Base-by-base conservation (phyloP, 2,797 vertebrate species). In the Micromesistius poutassou region DNA sequence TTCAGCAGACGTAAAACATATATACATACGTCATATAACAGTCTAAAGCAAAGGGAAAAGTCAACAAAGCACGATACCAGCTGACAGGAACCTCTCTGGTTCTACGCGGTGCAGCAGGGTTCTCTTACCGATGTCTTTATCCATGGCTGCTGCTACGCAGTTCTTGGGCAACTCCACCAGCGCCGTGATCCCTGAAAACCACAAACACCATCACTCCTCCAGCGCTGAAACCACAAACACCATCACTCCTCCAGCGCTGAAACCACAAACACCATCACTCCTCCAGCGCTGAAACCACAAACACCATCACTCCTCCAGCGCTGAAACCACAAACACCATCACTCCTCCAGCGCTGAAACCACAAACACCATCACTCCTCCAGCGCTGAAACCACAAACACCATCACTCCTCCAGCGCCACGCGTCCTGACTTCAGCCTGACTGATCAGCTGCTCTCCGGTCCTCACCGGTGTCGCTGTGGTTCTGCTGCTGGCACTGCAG, bases 141-240 rank as follows among this genome's bases (percentile, higher is more conserved):
- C 96, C 88, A 96, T 89, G 3, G 96, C 96, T 70, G 96, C 96
- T 2, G 94, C 97, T 7, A 99, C 83, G 89, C 94, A 97, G 82
- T 95, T 96, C 90, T 97, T 96, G 1, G 96, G 96, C 86, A 99
- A 90, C 90, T 97, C 96, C 73, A 96, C 90, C 91, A 98, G 86
- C 83, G 94, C 93, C 33, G 90, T 98, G 33, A 35, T 35, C 33
- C 33, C 33, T n/a, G n/a, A 91, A 31, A 79, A 74, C 5, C 55
- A 62, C 55, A 62, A 46, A 62, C 55, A 25, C 6, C 1, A 62
- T 62, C 55, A 62, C 9, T n/a, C 22, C 5, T 12, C 66, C 9
- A 70, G 6, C 66, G 13, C 12, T n/a, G n/a, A 31, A 79, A 74
- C 5, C 55, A 62, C 55, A 62, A 46, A 62, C 55, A 25, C 6